A percentile compares a stretch with the other conserved stretches of the same genome.
Conservation (phyloP, 2,113 vertebrate genomes). For the Cyrtonyx montezumae region DNA sequence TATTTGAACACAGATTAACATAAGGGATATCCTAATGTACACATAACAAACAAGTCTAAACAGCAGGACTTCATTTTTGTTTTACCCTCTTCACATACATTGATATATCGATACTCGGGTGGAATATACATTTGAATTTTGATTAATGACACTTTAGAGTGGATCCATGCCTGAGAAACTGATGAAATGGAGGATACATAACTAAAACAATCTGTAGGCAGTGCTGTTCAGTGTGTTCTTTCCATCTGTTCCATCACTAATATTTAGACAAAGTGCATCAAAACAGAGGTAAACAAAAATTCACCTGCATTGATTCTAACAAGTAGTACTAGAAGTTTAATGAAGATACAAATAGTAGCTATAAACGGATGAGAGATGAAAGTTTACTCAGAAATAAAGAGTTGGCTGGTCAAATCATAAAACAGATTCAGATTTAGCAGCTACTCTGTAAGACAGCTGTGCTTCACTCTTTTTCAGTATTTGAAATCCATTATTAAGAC, state of each 20-base stretch:
- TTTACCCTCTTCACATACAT: background rate
- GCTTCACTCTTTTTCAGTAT: background rate
- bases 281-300: background rate
- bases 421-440: background rate
- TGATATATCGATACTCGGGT: background rate
- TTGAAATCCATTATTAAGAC: background rate
- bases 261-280: background rate
- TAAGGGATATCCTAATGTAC: background rate
- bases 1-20: background rate
- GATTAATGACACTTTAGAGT: background rate
- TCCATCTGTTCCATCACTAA: fast-evolving
- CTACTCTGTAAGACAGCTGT: background rate
- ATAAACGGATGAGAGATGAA: background rate
- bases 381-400: background rate
- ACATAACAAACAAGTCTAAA: background rate
- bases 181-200: background rate
- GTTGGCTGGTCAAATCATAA: background rate
- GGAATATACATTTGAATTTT: background rate
- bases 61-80: background rate
- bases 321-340: background rate
- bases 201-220: background rate
- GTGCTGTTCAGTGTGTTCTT: background rate
- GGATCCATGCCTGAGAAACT: background rate
- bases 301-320: background rate
- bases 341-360: background rate